Conservation (phyloP, 2,797 vertebrate species). For the Chloroceryle inda region DNA sequence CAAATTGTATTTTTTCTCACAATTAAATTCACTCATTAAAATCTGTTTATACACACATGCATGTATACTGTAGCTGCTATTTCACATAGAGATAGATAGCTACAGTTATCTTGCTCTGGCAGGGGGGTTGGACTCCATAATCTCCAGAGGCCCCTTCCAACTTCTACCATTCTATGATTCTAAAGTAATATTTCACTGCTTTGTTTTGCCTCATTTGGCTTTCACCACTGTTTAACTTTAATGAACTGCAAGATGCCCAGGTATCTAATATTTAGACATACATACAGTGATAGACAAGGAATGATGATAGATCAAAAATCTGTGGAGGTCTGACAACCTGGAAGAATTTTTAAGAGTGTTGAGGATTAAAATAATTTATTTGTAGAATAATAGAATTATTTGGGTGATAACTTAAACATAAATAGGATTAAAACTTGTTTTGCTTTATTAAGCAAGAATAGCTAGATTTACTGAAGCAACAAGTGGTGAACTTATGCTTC, state of each 20-base stretch:
- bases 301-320: background rate
- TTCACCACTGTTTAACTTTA: background rate
- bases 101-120: background rate
- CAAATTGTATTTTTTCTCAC: background rate
- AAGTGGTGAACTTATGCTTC: too few species aligned
- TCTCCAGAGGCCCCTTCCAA: too few species aligned
- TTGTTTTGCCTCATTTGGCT: background rate
- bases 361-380: too few species aligned
- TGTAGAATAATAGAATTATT: too few species aligned
- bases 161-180: too few species aligned
- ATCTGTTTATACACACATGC: background rate
- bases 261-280: background rate
- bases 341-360: background rate
- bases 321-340: rapidly evolving
- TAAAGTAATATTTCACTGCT: background rate
- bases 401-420: too few species aligned
- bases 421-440: too few species aligned
- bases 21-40: background rate
- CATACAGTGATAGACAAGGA: background rate
- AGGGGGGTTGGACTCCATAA: too few species aligned
- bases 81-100: background rate
- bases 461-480: too few species aligned
- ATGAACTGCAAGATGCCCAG: background rate
- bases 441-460: too few species aligned
- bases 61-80: rapidly evolving